Evolutionary conservation across 1,140 invertebrate species (phyloP).

Genomic region (Scylla paramamosain): DNA sequence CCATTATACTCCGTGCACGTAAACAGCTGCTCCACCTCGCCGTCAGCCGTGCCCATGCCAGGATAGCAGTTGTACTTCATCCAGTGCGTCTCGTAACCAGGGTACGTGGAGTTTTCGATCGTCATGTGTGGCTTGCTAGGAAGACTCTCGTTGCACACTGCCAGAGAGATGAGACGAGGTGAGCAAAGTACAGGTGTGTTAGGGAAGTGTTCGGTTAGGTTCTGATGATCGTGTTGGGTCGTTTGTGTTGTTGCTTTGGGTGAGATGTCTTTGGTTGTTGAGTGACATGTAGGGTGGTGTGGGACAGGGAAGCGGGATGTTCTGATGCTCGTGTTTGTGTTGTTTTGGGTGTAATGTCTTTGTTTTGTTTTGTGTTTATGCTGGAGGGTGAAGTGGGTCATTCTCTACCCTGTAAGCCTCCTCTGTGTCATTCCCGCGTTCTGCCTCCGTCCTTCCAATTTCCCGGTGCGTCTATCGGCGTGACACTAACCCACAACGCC

Average conservation of each 20-base stretch:
- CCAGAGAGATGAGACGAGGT: background rate
- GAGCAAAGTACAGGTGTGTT: too few relatives aligned
- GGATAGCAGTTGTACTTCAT: background rate
- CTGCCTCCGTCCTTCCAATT: background rate
- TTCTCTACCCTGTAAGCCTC: background rate
- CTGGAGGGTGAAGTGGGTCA: too few relatives aligned
- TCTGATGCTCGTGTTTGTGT: background rate
- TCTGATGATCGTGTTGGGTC: background rate
- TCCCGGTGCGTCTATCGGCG: background rate
- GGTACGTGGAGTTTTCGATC: background rate
- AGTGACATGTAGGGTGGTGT: background rate
- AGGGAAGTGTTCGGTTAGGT: too few relatives aligned
- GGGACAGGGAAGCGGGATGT: background rate
- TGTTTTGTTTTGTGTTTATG: too few relatives aligned
- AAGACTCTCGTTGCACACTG: slow-evolving; percentile 31
- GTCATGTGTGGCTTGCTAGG: background rate
- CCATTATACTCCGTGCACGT: slow-evolving; percentile 7
- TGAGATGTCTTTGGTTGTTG: background rate
- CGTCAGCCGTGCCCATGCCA: background rate
- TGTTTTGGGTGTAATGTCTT: background rate
- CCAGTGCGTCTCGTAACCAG: slow-evolving; percentile 27
- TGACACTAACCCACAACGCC: background rate
- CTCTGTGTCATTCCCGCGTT: background rate
- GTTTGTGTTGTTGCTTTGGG: background rate
- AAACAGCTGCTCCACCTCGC: background rate